A percentile compares a stretch with the other conserved stretches of the same genome.
Evolutionary conservation across 1,140 invertebrate genomes (phyloP).

Genomic region (Lycorma delicatula): DNA sequence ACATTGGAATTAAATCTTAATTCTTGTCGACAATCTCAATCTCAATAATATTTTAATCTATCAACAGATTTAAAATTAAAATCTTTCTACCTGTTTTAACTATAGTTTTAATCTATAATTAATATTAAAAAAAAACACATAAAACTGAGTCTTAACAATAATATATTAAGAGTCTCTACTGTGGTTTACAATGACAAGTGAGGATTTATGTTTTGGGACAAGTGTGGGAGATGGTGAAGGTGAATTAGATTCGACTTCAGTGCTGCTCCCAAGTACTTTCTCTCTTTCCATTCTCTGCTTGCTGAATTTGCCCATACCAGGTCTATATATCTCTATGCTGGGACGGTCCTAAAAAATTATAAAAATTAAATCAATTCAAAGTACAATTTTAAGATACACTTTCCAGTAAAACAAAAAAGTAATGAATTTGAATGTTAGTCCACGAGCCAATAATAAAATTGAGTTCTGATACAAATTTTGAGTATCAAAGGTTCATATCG

Average conservation of each 20-base stretch:
- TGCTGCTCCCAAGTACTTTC: slow-evolving; percentile 34
- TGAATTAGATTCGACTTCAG: slow-evolving; percentile 26
- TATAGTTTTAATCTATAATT: no score
- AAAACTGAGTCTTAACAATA: no score
- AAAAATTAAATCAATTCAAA: background rate
- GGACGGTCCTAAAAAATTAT: slow-evolving; percentile 52
- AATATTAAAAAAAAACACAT: no score
- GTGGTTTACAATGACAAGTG: no score
- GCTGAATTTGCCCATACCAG: slow-evolving; percentile 62
- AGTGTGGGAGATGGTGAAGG: slow-evolving; percentile 24
- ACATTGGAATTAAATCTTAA: no score
- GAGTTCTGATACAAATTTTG: background rate
- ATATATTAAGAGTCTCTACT: no score
- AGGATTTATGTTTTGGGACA: background rate
- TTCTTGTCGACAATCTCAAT: no score
- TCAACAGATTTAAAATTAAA: no score
- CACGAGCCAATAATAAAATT: background rate
- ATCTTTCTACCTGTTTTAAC: no score
- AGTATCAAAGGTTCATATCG: background rate
- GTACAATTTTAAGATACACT: background rate
- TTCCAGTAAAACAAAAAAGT: background rate
- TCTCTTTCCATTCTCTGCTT: slow-evolving; percentile 54
- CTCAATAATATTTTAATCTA: no score
- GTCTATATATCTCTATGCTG: slow-evolving; percentile 60
- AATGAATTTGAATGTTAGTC: no score